Evolutionary conservation across 2,113 vertebrate genomes (phyloP), one percentile per base, ranked within the genome.

Genomic region (Passer montanus): DNA sequence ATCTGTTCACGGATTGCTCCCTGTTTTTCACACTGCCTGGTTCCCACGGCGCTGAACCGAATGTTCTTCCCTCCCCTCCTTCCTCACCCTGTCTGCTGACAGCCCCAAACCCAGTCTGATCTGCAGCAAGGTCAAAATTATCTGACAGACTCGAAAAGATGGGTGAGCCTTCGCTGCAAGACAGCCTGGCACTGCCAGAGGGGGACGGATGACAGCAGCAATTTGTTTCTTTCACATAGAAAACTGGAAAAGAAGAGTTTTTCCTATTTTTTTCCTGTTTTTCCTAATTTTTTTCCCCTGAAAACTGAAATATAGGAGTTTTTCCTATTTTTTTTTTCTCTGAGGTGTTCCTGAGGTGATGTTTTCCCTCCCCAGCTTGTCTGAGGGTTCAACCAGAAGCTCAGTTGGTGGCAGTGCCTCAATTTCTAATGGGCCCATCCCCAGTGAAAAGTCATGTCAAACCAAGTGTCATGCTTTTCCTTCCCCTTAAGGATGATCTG

Each of bases 41-140:
- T 78, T 87, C 76, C 47, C 56, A 9, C 8, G 0, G 2, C 1
- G 3, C 85, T 64, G 74, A 80, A 13, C 41, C 5, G 2, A 63
- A 33, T 1, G 56, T 3, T 75, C 62, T 68, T 72, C 56, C 74
- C 53, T 78, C 52, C 5, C 56, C 46, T 93, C 56, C 58, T 68
- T 97, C 77, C 84, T 90, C 80, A 39, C 41, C 55, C 72, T 67
- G 52, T 9, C 89, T 82, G 87, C 20, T 91, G 86, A 84, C 83
- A 94, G 76, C 47, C 24, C 39, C 24, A 60, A 50, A n/a, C 41
- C 30, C 84, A 35, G 31, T 2, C 28, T 59, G 77, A 31, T 41
- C 60, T 8, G 1, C 58, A 75, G 20, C 86, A 91, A 91, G 91
- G 86, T 93, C 86, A 81, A 31, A 87, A 52, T 44, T 10, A 20